Evolutionary conservation across 2,888 invertebrate genomes (phyloP), one percentile per base, ranked within the genome.

Genomic region (Tenthredo distinguenda): DNA sequence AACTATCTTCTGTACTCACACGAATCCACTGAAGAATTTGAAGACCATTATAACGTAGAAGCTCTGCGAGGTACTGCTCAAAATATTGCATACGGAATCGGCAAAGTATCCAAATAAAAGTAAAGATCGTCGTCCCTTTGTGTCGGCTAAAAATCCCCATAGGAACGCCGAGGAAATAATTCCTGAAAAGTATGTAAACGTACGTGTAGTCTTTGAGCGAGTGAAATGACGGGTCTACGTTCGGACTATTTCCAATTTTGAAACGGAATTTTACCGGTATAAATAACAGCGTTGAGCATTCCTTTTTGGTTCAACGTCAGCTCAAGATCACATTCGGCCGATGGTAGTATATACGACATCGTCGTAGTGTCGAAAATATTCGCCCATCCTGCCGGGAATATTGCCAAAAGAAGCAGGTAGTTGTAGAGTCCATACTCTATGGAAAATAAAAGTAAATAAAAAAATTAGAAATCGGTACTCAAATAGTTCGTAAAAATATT

Each of bases 101-200:
- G 95, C 90, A 72, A 96, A 91, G 90, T 96, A 96, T 0, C 97
- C 97, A 90, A 95, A 95, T 10, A 96, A 93, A 86, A 97, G 94
- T 86, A 97, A 95, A 89, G 95, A 95, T 86, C 95, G 95, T 74
- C 97, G 94, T 12, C 97, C 97, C 85, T 96, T 94, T 0, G 96
- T 96, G 91, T 97, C 97, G 0, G 97, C 96, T 6, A 97, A 92
- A 91, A 96, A 97, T 0, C 97, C 97, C 97, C 97, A 97, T 6
- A 97, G 86, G 91, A 97, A 94, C 0, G 96, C 97, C 77, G 97
- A 97, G 0, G 95, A 94, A 85, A 97, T 96, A 97, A 97, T 97
- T 37, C 97, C 97, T 79, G 37, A 37, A 26, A n/a, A 62, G 10
- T 21, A 34, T 1, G 5, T 9, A 37, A 31, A 68, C 31, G 15